Base-by-base conservation (phyloP, 2,888 invertebrate species). In the Drosophila yooni region DNA sequence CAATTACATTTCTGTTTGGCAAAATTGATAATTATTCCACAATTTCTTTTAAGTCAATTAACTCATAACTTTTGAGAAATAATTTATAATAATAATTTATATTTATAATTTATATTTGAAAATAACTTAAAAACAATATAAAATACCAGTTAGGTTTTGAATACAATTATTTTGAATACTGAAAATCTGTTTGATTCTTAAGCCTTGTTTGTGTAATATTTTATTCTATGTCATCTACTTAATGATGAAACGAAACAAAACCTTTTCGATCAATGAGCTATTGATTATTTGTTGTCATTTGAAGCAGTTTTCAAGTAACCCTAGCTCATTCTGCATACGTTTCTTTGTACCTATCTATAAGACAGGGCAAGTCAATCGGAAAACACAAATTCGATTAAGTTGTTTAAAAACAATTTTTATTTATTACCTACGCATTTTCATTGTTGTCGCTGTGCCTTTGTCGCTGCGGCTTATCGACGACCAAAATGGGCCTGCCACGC, bases 351-450 rank as follows among this genome's bases (percentile, higher is more conserved):
- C 38, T 50, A 74, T n/a, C 38, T 50, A 74, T n/a, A 46, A 62
- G 57, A 74, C 46, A 29, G 31, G 27, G 46, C 63, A 68, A 85
- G 83, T 85, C 81, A 79, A 85, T 88, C 86, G 75, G 71, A 88
- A 81, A 88, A 88, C 86, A 88, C 86, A 84, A 85, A 88, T 86
- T 85, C 84, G 88, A 85, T 85, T 83, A 88, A 88, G 86, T 88
- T 85, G 86, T 88, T 85, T 85, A 88, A 86, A 85, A 88, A 85
- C 88, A 88, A 85, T 88, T 88, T 88, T 81, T 82, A 77, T 84
- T 84, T 84, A 84, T 88, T 85, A 76, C 86, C 86, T 65, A 74
- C 67, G 63, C 70, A 68, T 76, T 83, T 82, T 69, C 77, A 77
- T 82, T 70, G 74, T 63, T 71, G 81, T 70, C 77, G 63, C 67